Conservation (phyloP, 2,888 invertebrate species). For the Limnephilus lunatus region DNA sequence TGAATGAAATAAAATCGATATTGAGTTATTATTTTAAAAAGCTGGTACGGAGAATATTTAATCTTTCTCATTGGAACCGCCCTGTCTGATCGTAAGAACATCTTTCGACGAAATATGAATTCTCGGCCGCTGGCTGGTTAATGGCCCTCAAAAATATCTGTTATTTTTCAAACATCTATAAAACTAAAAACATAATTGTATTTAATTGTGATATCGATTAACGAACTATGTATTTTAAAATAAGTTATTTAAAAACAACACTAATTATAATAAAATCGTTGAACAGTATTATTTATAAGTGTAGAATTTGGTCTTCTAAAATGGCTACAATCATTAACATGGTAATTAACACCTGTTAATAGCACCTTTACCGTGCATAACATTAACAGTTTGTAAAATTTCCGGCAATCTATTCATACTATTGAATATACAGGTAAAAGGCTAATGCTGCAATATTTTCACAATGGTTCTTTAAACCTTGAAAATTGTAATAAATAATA, state of each 20-base stretch:
- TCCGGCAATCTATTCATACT: neutral
- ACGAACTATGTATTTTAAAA: neutral
- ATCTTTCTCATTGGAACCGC: too few relatives aligned
- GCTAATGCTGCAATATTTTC: neutral
- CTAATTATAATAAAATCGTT: neutral
- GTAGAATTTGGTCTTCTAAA: neutral
- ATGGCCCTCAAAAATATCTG: too few relatives aligned
- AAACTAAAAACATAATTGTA: too few relatives aligned
- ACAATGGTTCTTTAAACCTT: neutral
- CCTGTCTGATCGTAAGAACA: too few relatives aligned
- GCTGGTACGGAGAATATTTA: too few relatives aligned
- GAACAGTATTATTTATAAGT: neutral
- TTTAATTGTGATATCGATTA: neutral
- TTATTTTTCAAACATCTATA: too few relatives aligned
- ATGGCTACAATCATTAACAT: neutral
- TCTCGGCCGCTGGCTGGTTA: too few relatives aligned
- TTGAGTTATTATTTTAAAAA: too few relatives aligned
- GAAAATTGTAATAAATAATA: neutral
- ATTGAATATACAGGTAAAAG: neutral
- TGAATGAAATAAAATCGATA: too few relatives aligned
- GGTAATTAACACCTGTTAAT: neutral
- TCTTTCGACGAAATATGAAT: too few relatives aligned
- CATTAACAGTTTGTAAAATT: neutral
- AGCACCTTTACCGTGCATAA: neutral
- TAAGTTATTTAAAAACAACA: neutral